Evolutionary conservation across 92 coral and sea anemone genomes (phyloP).

Genomic region (Epizoanthus ramosus): DNA sequence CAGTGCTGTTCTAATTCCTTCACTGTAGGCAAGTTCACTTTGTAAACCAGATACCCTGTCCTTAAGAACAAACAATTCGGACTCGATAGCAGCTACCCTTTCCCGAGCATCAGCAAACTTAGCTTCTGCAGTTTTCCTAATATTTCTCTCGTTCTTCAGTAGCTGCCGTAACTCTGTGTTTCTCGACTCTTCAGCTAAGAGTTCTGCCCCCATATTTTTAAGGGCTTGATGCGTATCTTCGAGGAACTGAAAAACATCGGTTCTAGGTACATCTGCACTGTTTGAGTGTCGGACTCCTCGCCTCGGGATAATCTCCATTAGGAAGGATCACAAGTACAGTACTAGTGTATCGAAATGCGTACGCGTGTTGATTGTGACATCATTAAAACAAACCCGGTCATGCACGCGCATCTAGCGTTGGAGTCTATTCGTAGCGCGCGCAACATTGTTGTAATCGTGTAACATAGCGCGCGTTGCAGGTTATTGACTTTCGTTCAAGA

Average conservation of each 20-base stretch:
- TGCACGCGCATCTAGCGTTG: neutral
- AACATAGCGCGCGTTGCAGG: no score
- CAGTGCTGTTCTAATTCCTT: slow-evolving; percentile 5
- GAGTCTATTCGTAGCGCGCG: neutral
- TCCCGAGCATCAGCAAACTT: neutral
- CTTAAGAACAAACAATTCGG: neutral
- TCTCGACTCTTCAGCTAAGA: slow-evolving; percentile 23
- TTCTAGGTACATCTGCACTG: neutral
- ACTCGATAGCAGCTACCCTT: neutral
- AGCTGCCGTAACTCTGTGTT: slow-evolving; percentile 28
- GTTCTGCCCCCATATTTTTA: slow-evolving; percentile 15
- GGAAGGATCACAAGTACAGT: neutral
- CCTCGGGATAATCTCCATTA: slow-evolving; percentile 40
- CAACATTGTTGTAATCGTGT: no score
- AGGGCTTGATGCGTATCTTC: slow-evolving; percentile 28
- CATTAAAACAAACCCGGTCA: neutral
- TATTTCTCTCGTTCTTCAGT: slow-evolving; percentile 35
- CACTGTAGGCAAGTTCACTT: neutral
- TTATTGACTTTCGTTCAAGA: no score
- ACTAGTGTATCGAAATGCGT: neutral
- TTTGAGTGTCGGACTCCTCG: neutral
- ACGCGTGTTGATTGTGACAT: slow-evolving; percentile 16
- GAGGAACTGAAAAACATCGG: slow-evolving; percentile 25
- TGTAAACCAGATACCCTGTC: neutral
- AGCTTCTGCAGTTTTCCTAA: slow-evolving; percentile 32